Conservation (phyloP, 2,888 invertebrate species). For the Morpho achilles region DNA sequence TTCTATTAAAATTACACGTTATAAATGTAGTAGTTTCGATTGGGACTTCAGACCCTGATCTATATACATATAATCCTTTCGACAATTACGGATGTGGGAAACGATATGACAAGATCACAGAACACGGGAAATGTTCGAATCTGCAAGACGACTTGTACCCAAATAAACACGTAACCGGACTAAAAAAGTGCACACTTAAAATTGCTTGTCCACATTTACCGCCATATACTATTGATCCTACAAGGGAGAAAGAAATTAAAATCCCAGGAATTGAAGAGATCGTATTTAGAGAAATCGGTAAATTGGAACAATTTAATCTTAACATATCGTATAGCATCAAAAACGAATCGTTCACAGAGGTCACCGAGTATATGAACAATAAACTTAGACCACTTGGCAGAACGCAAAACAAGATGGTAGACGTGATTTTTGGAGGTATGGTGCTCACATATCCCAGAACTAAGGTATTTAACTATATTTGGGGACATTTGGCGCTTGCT, state of each 20-base stretch:
- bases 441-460: conserved; percentile 33
- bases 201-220: conserved; percentile 44
- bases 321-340: conserved; percentile 35
- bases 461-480: conserved; percentile 37
- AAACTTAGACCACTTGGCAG: conserved; percentile 32
- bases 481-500: conserved; percentile 36
- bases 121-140: conserved; percentile 41
- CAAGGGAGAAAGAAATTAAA: conserved; percentile 1
- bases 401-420: conserved; percentile 32
- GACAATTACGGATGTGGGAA: conserved; percentile 54
- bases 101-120: conserved; percentile 40
- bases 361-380: conserved; percentile 32
- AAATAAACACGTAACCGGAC: conserved; percentile 38
- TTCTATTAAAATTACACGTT: conserved; percentile 37
- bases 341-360: conserved; percentile 28
- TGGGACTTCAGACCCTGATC: conserved; percentile 33
- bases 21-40: conserved; percentile 41
- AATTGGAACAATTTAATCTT: conserved; percentile 41
- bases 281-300: conserved; percentile 38
- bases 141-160: conserved; percentile 35
- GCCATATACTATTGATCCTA: conserved; percentile 40
- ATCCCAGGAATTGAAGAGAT: conserved; percentile 33
- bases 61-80: conserved; percentile 54
- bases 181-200: conserved; percentile 46
- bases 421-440: conserved; percentile 35